These are phyloP conservation scores for Orius insidiosus DNA, from an alignment of 1,140 invertebrate species.

Conservation along the genomic window DNA sequence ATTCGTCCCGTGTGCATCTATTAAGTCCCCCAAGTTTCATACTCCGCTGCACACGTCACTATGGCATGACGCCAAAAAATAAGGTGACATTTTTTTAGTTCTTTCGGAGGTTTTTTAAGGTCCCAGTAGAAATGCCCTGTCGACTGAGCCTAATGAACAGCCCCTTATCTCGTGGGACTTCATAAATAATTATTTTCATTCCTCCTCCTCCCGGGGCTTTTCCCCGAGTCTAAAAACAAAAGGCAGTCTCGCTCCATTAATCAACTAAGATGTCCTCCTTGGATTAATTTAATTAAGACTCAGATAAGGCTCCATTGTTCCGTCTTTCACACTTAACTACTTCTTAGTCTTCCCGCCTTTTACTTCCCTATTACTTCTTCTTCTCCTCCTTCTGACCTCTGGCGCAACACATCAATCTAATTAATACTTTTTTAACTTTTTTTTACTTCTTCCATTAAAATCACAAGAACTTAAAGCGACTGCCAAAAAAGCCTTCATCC, in stretches of 20 bases:
- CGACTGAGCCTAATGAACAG: constrained; percentile 9
- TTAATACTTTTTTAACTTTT: constrained; percentile 11
- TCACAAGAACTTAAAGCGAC: too few species aligned
- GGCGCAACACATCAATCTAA: constrained; percentile 7
- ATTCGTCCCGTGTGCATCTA: too few species aligned
- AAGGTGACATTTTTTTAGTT: too few species aligned
- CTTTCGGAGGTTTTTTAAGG: too few species aligned
- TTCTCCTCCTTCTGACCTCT: constrained; percentile 10
- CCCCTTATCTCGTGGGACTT: constrained; percentile 9
- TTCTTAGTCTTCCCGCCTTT: constrained; percentile 1
- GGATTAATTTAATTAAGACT: constrained; percentile 12
- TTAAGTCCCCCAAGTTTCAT: too few species aligned
- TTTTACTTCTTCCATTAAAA: constrained; percentile 1
- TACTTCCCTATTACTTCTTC: constrained; percentile 3
- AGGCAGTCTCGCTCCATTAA: constrained; percentile 10
- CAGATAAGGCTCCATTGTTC: constrained; percentile 10
- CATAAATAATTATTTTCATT: constrained; percentile 12
- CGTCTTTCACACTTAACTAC: constrained; percentile 10
- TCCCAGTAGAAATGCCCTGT: too few species aligned
- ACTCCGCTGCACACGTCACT: too few species aligned
- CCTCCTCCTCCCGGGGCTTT: constrained; percentile 4
- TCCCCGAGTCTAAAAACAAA: constrained; percentile 8
- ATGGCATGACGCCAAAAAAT: too few species aligned
- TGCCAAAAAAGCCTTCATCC: too few species aligned
- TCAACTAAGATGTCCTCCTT: constrained; percentile 11